Base-by-base conservation (phyloP, 2,797 vertebrate species). In the Myripristis murdjan region DNA sequence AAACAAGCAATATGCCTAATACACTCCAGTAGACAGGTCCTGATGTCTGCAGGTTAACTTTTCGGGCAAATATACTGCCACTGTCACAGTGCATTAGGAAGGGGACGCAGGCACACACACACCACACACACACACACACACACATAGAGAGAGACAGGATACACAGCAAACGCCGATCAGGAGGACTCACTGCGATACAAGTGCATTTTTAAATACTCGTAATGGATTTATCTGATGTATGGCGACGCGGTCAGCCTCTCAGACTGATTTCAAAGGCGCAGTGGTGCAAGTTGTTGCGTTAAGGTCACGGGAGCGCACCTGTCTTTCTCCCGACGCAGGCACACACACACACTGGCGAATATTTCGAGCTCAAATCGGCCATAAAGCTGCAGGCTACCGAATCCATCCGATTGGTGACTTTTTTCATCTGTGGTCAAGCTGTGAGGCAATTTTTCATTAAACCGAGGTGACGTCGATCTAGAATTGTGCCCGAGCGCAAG, bases 1-100 rank as follows among this genome's bases (percentile, higher is more conserved):
- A 80, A 73, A 54, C 59, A 77, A 49, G 66, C 18, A 75, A 61
- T 48, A 23, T 53, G 53, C 28, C 69, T 20, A 24, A 39, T 24
- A 64, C 47, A 72, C 79, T 70, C 80, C 80, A 85, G 76, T 76
- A 76, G 68, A 69, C 64, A 70, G 28, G 47, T 75, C 64, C 59
- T 64, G 58, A 3, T 39, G 62, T 49, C 64, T 59, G 58, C 23
- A 24, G 67, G 64, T 24, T 31, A 75, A 77, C 61, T 83, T 85
- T 82, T 24, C n/a, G n/a, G 44, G 52, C n/a, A 57, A 26, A 65
- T 62, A 1, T 49, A 77, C 35, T n/a, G n/a, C 35, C 44, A 55
- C 10, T 55, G 76, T 56, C 68, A 62, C 33, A n/a, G 47, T 15
- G 57, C 23, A 20, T 5, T 22, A 33, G 41, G 23, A n/a, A 49